phyloP scores from a whole-genome alignment of 2,797 vertebrate genomes.

The Percopsis omiscomaycus region DNA sequence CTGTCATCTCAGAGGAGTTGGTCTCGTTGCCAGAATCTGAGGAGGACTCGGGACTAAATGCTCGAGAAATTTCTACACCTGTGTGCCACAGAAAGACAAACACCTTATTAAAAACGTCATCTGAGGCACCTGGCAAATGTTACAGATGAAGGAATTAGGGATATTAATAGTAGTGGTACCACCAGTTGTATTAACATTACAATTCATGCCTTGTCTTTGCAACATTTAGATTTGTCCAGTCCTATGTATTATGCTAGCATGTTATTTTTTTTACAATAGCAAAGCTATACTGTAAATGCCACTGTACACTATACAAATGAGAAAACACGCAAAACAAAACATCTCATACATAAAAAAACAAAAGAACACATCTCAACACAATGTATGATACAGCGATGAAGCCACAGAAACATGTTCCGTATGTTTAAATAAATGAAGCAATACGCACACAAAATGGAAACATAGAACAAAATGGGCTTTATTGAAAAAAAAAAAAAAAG shows the following conservation, averaged over 20 bases:
- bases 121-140: conserved; percentile 60
- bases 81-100: conserved; percentile 84
- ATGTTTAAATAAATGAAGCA: conserved; percentile 67
- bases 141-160: conserved; percentile 55
- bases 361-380: conserved; percentile 27
- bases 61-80: conserved; percentile 98
- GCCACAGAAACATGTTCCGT: background rate
- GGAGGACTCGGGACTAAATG: conserved; percentile 96
- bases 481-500: conserved; percentile 61
- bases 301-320: conserved; percentile 34
- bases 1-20: conserved; percentile 99
- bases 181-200: background rate
- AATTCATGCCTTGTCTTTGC: background rate
- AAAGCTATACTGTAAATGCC: background rate
- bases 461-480: conserved; percentile 77
- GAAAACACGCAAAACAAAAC: conserved; percentile 49
- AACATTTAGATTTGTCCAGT: too few species aligned
- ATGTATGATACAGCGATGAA: conserved; percentile 43
- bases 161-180: background rate
- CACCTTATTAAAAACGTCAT: conserved; percentile 77
- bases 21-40: conserved; percentile 99
- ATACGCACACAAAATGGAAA: conserved; percentile 69
- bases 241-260: too few species aligned
- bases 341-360: conserved; percentile 42
- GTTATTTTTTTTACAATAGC: background rate